Evolutionary conservation across 2,113 vertebrate species (phyloP), one percentile per base, ranked within the genome.

Genomic region (Corythaixoides concolor): DNA sequence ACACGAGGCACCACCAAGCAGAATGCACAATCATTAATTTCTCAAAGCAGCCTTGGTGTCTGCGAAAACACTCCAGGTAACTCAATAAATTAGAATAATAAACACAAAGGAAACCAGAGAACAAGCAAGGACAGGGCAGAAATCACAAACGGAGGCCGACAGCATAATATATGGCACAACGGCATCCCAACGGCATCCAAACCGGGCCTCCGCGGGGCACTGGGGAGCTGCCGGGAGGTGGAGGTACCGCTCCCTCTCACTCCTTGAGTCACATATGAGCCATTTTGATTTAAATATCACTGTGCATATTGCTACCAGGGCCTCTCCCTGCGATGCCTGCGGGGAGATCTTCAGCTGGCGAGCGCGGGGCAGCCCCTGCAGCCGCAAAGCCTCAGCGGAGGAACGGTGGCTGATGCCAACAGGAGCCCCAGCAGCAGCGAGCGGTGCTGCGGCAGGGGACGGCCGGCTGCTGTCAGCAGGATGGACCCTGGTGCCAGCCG

Each of bases 41-140:
- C 79, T 87, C 93, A 90, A 92, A 96, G 79, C 73, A 91, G 80
- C 76, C 96, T 93, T 83, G 91, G 77, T 75, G 83, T 43, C 96
- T 94, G 88, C 2, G 9, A 93, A 95, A 95, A 88, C 88, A 78
- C 58, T 91, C 64, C 90, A 89, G 81, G 91, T 94, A 95, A 89
- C 93, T 90, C 95, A 77, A 90, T 96, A 96, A 93, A 95, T 95
- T 94, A 96, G 89, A 96, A 94, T 95, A 96, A 95, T 91, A 95
- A 94, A 95, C 93, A 90, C 77, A 94, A 90, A 90, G 81, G 41
- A 92, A 97, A 86, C 14, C 78, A 47, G 53, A 91, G 83, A 95
- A 94, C 80, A 89, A 83, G 52, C 85, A 96, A 97, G 90, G 94
- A 84, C 76, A 64, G 83, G 69, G 77, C 83, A 93, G 94, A 92